Conservation (phyloP, 2,113 vertebrate genomes). For the Trematomus loennbergii region DNA sequence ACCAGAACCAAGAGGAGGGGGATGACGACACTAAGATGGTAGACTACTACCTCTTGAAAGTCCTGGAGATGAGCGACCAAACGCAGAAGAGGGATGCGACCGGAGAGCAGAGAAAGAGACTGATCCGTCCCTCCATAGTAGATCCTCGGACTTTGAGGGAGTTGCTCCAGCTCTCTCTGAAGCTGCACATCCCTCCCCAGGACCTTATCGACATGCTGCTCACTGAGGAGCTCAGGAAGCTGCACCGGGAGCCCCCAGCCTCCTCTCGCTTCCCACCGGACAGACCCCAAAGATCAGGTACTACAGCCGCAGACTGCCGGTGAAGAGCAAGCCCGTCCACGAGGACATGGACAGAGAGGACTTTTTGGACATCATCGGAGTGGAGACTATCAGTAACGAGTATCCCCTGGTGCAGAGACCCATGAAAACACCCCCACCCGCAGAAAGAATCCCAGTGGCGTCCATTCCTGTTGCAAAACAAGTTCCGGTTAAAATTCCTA, state of each 20-base stretch:
- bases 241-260: conserved; percentile 81
- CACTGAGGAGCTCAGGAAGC: conserved; percentile 89
- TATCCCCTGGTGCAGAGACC: conserved; percentile 87
- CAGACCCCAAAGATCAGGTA: conserved; percentile 86
- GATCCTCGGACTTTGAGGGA: conserved; percentile 91
- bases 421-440: conserved; percentile 82
- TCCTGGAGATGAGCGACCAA: conserved; percentile 86
- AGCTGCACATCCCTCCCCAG: conserved; percentile 96
- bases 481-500: conserved; percentile 58
- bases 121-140: conserved; percentile 86
- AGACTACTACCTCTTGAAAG: conserved; percentile 90
- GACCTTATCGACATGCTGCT: conserved; percentile 95
- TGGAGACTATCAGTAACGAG: conserved; percentile 88
- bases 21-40: conserved; percentile 91
- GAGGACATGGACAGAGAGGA: conserved; percentile 93
- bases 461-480: conserved; percentile 72
- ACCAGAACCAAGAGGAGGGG: conserved; percentile 83
- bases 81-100: conserved; percentile 79
- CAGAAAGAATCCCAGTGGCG: conserved; percentile 81
- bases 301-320: conserved; percentile 85
- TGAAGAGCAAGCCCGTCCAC: conserved; percentile 86
- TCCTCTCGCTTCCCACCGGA: conserved; percentile 83
- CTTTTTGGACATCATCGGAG: conserved; percentile 91
- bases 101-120: conserved; percentile 85
- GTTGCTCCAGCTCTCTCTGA: conserved; percentile 93